These are phyloP conservation scores for Micrastur ruficollis DNA, from an alignment of 2,797 vertebrate genomes.

Conservation along the genomic window DNA sequence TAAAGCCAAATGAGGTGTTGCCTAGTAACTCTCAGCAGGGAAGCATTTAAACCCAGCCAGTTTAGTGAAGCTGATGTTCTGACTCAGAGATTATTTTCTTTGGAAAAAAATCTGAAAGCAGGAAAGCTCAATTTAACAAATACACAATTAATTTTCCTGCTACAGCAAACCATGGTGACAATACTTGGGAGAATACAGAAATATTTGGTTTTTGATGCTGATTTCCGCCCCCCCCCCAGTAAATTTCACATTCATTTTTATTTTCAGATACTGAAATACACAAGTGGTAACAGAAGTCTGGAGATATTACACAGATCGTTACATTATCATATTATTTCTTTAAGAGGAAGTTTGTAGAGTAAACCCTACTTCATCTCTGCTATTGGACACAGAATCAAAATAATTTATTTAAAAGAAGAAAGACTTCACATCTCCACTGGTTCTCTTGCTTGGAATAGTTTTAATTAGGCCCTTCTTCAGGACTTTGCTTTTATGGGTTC, in stretches of 20 bases:
- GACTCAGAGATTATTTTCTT: conserved; percentile 45
- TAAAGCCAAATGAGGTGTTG: conserved; percentile 58
- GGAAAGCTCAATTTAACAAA: conserved; percentile 4
- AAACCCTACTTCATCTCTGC: neutral
- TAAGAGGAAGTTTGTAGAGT: neutral
- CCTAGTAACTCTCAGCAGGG: conserved; percentile 67
- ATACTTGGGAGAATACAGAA: neutral
- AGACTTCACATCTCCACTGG: neutral
- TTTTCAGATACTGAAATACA: neutral
- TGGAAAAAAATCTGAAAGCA: conserved; percentile 8
- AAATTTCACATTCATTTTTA: neutral
- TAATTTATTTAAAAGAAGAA: neutral
- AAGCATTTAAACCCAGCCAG: conserved; percentile 24
- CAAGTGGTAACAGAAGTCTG: neutral
- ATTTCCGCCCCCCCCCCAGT: neutral
- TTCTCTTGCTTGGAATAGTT: neutral
- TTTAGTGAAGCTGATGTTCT: conserved; percentile 38
- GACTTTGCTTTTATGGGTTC: neutral
- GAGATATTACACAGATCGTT: neutral
- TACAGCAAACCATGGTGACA: neutral
- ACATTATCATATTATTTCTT: neutral
- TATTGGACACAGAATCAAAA: neutral
- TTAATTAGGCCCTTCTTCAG: neutral
- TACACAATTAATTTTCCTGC: neutral
- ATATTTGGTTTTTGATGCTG: neutral